A percentile compares a stretch with the other conserved stretches of the same genome.
Conservation (phyloP, 2,797 vertebrate genomes). For the Sebastes goodei region DNA sequence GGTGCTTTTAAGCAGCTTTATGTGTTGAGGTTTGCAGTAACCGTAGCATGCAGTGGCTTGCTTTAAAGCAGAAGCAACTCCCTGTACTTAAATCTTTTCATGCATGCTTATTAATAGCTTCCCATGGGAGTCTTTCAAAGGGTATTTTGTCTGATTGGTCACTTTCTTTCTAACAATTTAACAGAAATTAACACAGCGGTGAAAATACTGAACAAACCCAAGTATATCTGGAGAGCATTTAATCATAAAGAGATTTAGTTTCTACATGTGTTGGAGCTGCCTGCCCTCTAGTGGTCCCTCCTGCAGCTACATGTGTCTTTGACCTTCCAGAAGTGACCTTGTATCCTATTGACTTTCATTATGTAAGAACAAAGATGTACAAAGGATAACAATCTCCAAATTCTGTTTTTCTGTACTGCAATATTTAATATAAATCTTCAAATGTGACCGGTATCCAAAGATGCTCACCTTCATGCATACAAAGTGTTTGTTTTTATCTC, state of each 20-base stretch:
- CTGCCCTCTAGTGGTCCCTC: constrained; percentile 69
- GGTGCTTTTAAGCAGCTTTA: constrained; percentile 14
- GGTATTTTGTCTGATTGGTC: not conserved
- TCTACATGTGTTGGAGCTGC: not conserved
- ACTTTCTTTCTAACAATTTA: not conserved
- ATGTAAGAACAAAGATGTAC: constrained; percentile 34
- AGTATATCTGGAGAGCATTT: not conserved
- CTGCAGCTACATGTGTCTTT: constrained; percentile 10
- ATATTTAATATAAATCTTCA: not conserved
- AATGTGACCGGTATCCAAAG: not conserved
- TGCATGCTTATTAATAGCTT: not conserved
- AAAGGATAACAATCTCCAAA: not conserved
- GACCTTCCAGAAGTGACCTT: constrained; percentile 49
- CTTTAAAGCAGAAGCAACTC: not conserved
- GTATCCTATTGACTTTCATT: constrained; percentile 42
- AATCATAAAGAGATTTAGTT: not conserved
- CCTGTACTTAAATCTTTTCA: constrained; percentile 6
- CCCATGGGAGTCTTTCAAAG: not conserved
- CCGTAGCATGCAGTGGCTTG: constrained; percentile 30
- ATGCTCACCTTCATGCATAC: no score
- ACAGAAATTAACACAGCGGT: not conserved
- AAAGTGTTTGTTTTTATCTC: not conserved
- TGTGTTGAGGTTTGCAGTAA: not conserved
- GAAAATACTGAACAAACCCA: not conserved
- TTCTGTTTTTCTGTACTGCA: not conserved